Conservation (phyloP, 2,888 invertebrate species). For the Eumerus sabulonum region DNA sequence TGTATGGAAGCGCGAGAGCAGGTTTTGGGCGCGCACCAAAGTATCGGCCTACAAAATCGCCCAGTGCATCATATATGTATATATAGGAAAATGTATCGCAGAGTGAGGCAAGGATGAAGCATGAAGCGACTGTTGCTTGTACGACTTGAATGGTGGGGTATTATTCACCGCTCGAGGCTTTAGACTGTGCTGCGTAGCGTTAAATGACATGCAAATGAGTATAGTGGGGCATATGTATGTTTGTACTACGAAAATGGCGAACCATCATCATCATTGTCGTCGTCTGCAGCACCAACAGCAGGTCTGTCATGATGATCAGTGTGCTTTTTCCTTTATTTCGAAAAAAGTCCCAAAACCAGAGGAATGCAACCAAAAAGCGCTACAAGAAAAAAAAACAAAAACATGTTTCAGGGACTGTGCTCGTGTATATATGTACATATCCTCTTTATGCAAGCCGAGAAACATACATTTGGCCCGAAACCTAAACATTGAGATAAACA, state of each 20-base stretch:
- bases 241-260: conserved; percentile 61
- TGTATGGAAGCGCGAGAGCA: conserved; percentile 65
- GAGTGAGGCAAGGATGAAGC: conserved; percentile 1
- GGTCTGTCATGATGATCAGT: conserved; percentile 43
- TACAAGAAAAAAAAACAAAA: not conserved
- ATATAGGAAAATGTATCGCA: too few relatives aligned
- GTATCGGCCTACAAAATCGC: conserved; percentile 62
- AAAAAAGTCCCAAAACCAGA: conserved; percentile 30
- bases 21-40: conserved; percentile 67
- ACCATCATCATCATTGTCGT: conserved; percentile 53
- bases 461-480: conserved; percentile 65
- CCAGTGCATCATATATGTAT: conserved; percentile 37
- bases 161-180: conserved; percentile 4
- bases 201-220: conserved; percentile 69
- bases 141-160: conserved; percentile 57
- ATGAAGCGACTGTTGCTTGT: conserved; percentile 23
- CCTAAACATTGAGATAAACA: conserved; percentile 69
- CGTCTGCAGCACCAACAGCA: conserved; percentile 30
- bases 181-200: conserved; percentile 55
- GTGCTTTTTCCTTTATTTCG: conserved; percentile 12
- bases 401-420: conserved; percentile 12
- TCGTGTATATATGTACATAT: not conserved
- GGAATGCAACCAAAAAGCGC: conserved; percentile 12
- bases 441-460: conserved; percentile 11
- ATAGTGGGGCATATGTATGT: conserved; percentile 53